phyloP scores from a whole-genome alignment of 2,888 invertebrate genomes.

The Pristionchus mayeri region DNA sequence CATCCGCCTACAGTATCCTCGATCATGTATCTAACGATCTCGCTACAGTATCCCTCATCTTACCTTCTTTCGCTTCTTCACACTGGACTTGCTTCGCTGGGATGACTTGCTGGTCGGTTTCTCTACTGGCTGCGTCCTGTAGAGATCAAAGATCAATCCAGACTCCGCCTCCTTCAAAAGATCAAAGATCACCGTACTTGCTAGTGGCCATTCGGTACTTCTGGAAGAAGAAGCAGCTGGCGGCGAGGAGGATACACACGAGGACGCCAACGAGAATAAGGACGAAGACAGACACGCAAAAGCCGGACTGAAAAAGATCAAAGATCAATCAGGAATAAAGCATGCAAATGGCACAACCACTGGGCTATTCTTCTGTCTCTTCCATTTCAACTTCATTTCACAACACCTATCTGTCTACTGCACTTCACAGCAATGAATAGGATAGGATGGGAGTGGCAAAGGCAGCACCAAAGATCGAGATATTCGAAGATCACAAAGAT shows the following conservation, averaged over 20 bases:
- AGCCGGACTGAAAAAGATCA: not conserved
- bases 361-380: too few relatives aligned
- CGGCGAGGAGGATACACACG: not conserved
- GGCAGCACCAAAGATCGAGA: too few relatives aligned
- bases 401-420: too few relatives aligned
- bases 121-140: not conserved
- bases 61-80: not conserved
- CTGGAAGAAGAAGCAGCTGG: constrained; percentile 32
- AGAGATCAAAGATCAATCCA: constrained; percentile 28
- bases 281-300: not conserved
- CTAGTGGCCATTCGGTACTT: not conserved
- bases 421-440: too few relatives aligned
- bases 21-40: too few relatives aligned
- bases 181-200: not conserved
- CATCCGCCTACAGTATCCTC: not conserved
- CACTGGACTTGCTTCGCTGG: too few relatives aligned
- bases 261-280: not conserved
- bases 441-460: too few relatives aligned
- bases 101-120: not conserved
- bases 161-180: not conserved
- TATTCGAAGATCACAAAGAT: too few relatives aligned
- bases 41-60: not conserved
- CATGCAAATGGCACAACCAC: too few relatives aligned
- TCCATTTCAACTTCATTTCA: too few relatives aligned
- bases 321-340: too few relatives aligned